Conservation (phyloP, 2,797 vertebrate genomes). For the Holocentrus rufus region DNA sequence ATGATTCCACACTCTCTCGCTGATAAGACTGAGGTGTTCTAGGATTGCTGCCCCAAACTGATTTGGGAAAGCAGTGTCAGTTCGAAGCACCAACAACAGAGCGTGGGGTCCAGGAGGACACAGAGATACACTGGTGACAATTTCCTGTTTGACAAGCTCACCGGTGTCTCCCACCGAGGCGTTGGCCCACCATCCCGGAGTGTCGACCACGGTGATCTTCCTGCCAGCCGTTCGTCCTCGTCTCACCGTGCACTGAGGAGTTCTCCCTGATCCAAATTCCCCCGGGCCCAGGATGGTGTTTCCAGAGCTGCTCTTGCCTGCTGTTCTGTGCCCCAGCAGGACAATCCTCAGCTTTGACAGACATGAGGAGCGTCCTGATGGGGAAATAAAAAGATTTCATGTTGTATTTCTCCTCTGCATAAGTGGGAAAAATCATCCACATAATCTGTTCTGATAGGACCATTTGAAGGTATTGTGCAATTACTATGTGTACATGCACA, state of each 20-base stretch:
- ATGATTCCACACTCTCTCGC: not conserved
- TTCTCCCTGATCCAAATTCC: not conserved
- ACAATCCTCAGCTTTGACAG: not conserved
- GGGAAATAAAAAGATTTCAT: too few relatives aligned
- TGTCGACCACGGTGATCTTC: slow-evolving; percentile 8
- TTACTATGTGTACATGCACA: too few relatives aligned
- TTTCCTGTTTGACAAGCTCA: slow-evolving; percentile 1
- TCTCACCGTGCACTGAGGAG: not conserved
- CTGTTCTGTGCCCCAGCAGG: not conserved
- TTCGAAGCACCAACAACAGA: not conserved
- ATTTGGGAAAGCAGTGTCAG: not conserved
- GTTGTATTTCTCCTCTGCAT: too few relatives aligned
- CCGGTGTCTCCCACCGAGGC: not conserved
- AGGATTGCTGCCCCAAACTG: not conserved
- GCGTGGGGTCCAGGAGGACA: not conserved
- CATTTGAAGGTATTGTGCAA: too few relatives aligned
- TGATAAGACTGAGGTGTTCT: not conserved
- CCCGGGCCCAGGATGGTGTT: slow-evolving; percentile 11
- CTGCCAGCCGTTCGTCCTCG: not conserved
- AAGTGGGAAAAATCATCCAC: too few relatives aligned
- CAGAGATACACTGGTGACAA: not conserved
- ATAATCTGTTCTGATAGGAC: too few relatives aligned
- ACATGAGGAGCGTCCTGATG: too few relatives aligned
- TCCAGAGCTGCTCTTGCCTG: slow-evolving; percentile 3
- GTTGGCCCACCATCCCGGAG: slow-evolving; percentile 8